Evolutionary conservation across 2,113 vertebrate genomes (phyloP), one percentile per base, ranked within the genome.

Genomic region (Acinonyx jubatus): DNA sequence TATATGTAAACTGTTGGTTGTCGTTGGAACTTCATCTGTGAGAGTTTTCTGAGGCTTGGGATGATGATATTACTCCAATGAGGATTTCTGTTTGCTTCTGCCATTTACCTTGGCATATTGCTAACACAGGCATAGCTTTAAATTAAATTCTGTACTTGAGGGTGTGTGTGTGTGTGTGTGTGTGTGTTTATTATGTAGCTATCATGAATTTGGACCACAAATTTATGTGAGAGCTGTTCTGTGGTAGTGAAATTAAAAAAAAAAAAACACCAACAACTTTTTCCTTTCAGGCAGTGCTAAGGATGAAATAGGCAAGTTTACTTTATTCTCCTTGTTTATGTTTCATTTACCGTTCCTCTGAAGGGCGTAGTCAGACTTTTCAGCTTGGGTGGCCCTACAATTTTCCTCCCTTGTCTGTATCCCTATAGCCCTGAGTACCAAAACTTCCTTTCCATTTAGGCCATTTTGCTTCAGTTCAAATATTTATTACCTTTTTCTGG

Each of bases 171-270:
- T 80, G 36, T 92, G 29, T 61, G 12, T 78, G 23, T 66, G 31
- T 52, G 55, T 78, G 52, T 41, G 38, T 74, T 19, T 90, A 29
- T 93, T 73, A 63, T 25, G 31, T 33, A 81, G 25, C 68, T 73
- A 68, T 57, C 33, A 36, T 87, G 68, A 57, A 93, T 90, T 93
- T 90, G 80, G 50, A 82, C 33, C 55, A 71, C 57, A 97, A 52
- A 80, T 23, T 45, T 68, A 10, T 90, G 57, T 74, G 73, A 83
- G 61, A 89, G 80, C 71, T 94, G 19, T 9, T 84, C 29, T 94
- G 36, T 90, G 50, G 61, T 52, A 76, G 29, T 73, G 45, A 91
- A 83, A 57, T 76, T 52, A 92, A 61, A 82, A 23, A 74, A 73
- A 73, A 12, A 19, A 14, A 73, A 23, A 23, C 45, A 45, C 7